phyloP scores from a whole-genome alignment of 2,797 vertebrate genomes.

The Odontamblyopus rebecca region DNA sequence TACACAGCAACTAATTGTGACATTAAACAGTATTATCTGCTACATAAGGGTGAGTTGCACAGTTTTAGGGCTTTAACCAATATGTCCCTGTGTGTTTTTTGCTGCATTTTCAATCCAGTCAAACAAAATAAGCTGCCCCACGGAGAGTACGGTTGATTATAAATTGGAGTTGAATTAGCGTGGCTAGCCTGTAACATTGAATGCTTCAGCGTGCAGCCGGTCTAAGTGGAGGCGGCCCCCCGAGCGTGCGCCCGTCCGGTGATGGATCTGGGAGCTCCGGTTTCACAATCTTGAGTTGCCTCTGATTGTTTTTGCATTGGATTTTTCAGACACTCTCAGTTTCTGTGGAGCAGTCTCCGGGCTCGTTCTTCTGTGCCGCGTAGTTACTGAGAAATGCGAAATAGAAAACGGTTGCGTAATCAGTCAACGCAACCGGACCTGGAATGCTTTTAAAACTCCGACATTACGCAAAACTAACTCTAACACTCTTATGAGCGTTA shows the following conservation, averaged over 20 bases:
- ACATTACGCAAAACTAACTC: no score
- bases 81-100: neutral
- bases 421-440: no score
- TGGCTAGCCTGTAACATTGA: neutral
- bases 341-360: conserved; percentile 1
- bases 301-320: conserved; percentile 20
- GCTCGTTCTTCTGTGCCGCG: neutral
- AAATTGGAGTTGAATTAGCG: neutral
- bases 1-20: no score
- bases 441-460: no score
- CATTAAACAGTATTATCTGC: no score
- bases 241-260: conserved; percentile 26
- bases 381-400: neutral
- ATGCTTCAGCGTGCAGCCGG: neutral
- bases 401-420: no score
- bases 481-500: no score
- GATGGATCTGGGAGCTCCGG: conserved; percentile 57
- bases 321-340: conserved; percentile 10
- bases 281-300: conserved; percentile 36
- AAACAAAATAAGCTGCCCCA: neutral
- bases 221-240: conserved; percentile 7
- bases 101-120: neutral
- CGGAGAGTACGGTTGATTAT: neutral
- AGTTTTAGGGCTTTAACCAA: no score
- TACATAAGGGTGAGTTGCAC: no score